These are phyloP conservation scores for Macrochelys suwanniensis DNA, from an alignment of 2,797 vertebrate genomes.

Conservation along the genomic window DNA sequence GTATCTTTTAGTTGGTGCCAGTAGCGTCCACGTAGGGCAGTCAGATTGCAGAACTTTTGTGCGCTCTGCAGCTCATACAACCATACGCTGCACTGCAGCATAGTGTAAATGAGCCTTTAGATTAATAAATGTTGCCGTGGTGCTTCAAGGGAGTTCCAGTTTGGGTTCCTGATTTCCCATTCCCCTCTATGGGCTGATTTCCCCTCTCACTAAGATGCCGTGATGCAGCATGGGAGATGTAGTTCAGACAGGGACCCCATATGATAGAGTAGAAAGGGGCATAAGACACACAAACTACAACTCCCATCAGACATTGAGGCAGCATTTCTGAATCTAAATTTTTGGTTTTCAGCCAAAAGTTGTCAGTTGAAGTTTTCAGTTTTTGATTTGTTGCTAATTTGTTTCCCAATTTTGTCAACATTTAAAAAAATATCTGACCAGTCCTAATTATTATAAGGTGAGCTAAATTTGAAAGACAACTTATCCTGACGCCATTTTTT, in stretches of 20 bases:
- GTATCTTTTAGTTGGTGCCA: not conserved
- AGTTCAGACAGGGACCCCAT: not conserved
- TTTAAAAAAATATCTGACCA: not conserved
- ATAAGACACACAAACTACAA: not conserved
- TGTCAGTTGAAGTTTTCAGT: not conserved
- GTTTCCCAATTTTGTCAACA: not conserved
- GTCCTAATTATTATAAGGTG: not conserved
- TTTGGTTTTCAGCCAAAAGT: not conserved
- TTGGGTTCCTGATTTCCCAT: not conserved
- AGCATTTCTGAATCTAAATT: not conserved
- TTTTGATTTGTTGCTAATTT: not conserved
- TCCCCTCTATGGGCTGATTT: not conserved
- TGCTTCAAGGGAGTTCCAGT: not conserved
- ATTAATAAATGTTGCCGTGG: not conserved
- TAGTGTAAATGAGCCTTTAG: not conserved
- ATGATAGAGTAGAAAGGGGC: not conserved
- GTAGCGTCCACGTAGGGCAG: not conserved
- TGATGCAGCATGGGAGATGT: not conserved
- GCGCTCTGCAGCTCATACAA: not conserved
- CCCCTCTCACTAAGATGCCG: not conserved
- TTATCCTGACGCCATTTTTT: not conserved
- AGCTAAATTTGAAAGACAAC: not conserved
- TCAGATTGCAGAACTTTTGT: not conserved
- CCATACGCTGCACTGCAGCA: not conserved
- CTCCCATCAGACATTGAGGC: not conserved